Conservation (phyloP, 1,140 invertebrate genomes). For the Drosophila sproati region DNA sequence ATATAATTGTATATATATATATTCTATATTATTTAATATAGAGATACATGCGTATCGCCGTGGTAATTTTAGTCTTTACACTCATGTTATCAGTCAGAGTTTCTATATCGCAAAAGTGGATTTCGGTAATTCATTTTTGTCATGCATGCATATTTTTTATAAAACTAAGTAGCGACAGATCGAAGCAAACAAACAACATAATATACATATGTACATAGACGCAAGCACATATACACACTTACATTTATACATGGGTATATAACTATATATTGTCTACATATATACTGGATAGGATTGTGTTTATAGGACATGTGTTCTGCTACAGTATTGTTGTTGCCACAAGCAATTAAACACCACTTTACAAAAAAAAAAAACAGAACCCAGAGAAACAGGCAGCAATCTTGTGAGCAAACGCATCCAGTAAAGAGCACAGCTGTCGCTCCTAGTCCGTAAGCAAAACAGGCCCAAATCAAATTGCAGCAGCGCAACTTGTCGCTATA, state of each 20-base stretch:
- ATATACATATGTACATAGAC: conserved; percentile 14
- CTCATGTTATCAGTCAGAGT: conserved; percentile 77
- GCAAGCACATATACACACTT: conserved; percentile 10
- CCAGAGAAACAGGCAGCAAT: conserved; percentile 49
- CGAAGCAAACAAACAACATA: conserved; percentile 17
- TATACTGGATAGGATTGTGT: conserved; percentile 55
- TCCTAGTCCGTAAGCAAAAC: conserved; percentile 46
- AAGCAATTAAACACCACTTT: conserved; percentile 9
- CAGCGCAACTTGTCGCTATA: neutral
- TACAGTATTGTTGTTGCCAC: conserved; percentile 8
- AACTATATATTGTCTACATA: conserved; percentile 13
- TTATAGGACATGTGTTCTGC: conserved; percentile 46
- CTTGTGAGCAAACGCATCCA: conserved; percentile 31
- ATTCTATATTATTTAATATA: conserved; percentile 45
- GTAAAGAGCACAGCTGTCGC: conserved; percentile 31
- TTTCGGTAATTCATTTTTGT: conserved; percentile 50
- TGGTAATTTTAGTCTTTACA: conserved; percentile 45
- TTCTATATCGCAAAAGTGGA: conserved; percentile 57
- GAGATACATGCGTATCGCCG: conserved; percentile 37
- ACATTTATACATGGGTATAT: conserved; percentile 15
- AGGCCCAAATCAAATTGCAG: conserved; percentile 21
- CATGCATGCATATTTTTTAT: conserved; percentile 58
- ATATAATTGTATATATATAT: conserved; percentile 55
- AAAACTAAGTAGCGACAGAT: conserved; percentile 20
- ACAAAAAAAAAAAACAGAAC: conserved; percentile 1